These are phyloP conservation scores for Pholis gunnellus DNA, from an alignment of 2,113 vertebrate genomes.

Conservation along the genomic window DNA sequence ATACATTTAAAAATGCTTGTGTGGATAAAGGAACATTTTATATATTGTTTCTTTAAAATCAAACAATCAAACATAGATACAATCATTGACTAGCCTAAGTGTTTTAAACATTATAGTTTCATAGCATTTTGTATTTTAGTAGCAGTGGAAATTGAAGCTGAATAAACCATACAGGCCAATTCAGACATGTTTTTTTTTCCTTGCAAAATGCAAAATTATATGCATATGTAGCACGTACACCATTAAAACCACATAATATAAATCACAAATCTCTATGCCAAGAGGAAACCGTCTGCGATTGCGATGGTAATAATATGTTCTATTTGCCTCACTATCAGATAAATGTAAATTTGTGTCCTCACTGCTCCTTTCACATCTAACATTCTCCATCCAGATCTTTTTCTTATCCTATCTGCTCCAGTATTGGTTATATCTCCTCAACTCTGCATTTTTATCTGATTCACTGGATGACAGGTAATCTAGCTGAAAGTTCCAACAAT, in stretches of 20 bases:
- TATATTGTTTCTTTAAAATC: background rate
- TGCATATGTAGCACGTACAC: constrained; percentile 30
- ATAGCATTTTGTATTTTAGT: constrained; percentile 11
- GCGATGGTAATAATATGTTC: constrained; percentile 72
- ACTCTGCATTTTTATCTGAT: constrained; percentile 97
- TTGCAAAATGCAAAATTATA: constrained; percentile 40
- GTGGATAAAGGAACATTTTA: background rate
- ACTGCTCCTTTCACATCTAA: constrained; percentile 62
- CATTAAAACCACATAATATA: constrained; percentile 60
- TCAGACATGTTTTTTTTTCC: background rate
- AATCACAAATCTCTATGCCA: constrained; percentile 60
- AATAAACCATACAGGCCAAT: background rate
- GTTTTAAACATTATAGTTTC: background rate
- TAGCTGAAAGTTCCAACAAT: constrained; percentile 99
- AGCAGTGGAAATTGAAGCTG: background rate
- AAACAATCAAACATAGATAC: background rate
- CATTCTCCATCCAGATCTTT: constrained; percentile 67
- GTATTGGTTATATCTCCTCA: constrained; percentile 90
- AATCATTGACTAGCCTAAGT: no score
- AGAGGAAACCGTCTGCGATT: constrained; percentile 52
- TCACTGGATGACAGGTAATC: constrained; percentile 98
- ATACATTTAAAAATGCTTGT: background rate
- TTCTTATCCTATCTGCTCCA: constrained; percentile 78
- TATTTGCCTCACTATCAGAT: constrained; percentile 67
- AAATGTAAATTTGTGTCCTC: constrained; percentile 71